phyloP scores from a whole-genome alignment of 2,797 vertebrate genomes.

The Cyclopterus lumpus region DNA sequence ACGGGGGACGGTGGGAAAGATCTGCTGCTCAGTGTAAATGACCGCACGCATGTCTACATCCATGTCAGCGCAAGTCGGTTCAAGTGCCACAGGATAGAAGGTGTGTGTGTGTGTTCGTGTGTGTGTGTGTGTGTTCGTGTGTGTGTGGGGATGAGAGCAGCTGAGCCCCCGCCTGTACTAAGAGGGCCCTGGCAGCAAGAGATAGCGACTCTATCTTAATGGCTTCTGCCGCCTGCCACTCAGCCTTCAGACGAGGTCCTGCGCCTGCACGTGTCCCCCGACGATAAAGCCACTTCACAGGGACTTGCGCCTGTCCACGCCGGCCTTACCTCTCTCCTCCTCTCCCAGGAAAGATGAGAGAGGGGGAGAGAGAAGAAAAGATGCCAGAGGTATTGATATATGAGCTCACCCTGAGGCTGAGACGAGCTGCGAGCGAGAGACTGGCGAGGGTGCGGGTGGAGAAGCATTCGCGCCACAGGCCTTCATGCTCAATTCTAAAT shows the following conservation, averaged over 20 bases:
- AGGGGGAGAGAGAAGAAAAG: constrained; percentile 45
- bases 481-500: constrained; percentile 35
- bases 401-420: constrained; percentile 51
- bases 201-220: constrained; percentile 85
- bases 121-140: constrained; percentile 27
- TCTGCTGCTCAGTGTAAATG: constrained; percentile 59
- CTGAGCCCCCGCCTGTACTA: constrained; percentile 68
- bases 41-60: constrained; percentile 56
- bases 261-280: constrained; percentile 64
- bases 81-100: constrained; percentile 50
- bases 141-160: constrained; percentile 44
- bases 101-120: constrained; percentile 37
- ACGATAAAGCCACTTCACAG: constrained; percentile 86
- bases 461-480: constrained; percentile 11
- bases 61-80: constrained; percentile 52
- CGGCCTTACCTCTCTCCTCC: constrained; percentile 65
- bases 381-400: constrained; percentile 68
- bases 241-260: constrained; percentile 80
- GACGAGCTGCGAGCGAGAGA: constrained; percentile 22
- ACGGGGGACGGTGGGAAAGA: constrained; percentile 23
- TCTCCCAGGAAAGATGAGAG: constrained; percentile 40
- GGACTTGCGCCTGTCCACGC: constrained; percentile 79
- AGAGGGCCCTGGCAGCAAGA: constrained; percentile 76
- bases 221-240: constrained; percentile 82
- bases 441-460: not conserved